phyloP scores from a whole-genome alignment of 2,113 vertebrate genomes.

The Muntiacus reevesi region DNA sequence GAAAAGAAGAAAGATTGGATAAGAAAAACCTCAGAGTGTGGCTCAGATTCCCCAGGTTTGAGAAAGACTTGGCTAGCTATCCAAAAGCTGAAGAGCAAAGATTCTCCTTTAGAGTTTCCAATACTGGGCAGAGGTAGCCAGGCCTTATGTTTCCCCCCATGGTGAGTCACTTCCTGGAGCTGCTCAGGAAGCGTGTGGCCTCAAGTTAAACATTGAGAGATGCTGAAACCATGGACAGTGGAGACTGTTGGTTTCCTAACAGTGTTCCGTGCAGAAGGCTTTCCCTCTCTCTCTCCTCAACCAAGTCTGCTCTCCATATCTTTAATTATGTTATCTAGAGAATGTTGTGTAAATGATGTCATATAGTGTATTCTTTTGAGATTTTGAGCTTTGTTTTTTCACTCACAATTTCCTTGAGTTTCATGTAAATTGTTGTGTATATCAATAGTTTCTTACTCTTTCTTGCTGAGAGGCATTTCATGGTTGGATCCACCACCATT shows the following conservation, averaged over 20 bases:
- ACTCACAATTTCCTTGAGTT: background rate
- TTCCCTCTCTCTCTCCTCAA: background rate
- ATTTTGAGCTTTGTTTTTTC: background rate
- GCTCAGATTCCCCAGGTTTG: background rate
- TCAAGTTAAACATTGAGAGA: background rate
- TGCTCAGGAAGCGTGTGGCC: background rate
- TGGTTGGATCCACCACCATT: background rate
- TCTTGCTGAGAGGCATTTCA: background rate
- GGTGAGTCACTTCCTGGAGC: background rate
- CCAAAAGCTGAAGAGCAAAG: background rate
- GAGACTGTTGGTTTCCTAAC: background rate
- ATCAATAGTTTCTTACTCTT: background rate
- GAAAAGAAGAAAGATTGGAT: background rate
- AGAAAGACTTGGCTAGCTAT: background rate
- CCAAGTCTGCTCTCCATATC: background rate
- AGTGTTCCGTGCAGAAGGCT: background rate
- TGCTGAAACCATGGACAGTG: background rate
- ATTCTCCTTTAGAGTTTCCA: background rate
- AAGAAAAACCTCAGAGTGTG: background rate
- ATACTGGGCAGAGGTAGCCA: background rate
- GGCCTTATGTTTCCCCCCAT: fast-evolving
- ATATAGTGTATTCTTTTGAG: background rate
- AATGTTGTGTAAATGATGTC: background rate
- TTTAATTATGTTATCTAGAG: background rate
- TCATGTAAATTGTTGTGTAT: background rate